Conservation (phyloP, 2,888 invertebrate genomes). For the Troglohyphantes excavatus region DNA sequence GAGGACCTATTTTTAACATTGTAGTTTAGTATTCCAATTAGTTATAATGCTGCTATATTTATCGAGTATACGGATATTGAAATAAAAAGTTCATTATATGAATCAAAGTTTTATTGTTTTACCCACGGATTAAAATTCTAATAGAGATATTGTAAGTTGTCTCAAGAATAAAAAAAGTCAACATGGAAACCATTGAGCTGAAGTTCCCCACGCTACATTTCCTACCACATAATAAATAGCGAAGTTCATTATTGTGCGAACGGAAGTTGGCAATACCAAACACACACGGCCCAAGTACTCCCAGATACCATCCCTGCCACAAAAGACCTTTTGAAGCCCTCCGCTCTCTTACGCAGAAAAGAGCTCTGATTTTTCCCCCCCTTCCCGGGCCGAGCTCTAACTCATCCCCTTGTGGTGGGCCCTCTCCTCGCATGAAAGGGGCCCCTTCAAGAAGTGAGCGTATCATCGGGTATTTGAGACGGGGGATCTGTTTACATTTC, state of each 20-base stretch:
- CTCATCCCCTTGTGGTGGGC: conserved; percentile 12
- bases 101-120: too few species aligned
- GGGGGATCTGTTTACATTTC: conserved; percentile 54
- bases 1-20: too few species aligned
- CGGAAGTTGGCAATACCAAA: conserved; percentile 1
- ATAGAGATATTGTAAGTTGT: too few species aligned
- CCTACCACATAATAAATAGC: too few species aligned
- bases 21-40: too few species aligned
- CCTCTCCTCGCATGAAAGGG: conserved; percentile 20
- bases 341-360: conserved; percentile 29
- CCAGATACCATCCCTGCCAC: background rate
- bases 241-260: background rate
- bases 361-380: conserved; percentile 16
- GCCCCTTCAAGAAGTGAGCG: background rate
- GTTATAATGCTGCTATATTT: too few species aligned
- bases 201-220: too few species aligned
- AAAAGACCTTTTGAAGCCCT: conserved; percentile 23
- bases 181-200: too few species aligned
- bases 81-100: too few species aligned
- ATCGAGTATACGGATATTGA: too few species aligned
- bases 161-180: too few species aligned
- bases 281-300: background rate
- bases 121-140: too few species aligned
- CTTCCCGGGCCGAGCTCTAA: background rate
- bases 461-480: conserved; percentile 11